Evolutionary conservation across 2,113 vertebrate species (phyloP).

Genomic region (Parus major): DNA sequence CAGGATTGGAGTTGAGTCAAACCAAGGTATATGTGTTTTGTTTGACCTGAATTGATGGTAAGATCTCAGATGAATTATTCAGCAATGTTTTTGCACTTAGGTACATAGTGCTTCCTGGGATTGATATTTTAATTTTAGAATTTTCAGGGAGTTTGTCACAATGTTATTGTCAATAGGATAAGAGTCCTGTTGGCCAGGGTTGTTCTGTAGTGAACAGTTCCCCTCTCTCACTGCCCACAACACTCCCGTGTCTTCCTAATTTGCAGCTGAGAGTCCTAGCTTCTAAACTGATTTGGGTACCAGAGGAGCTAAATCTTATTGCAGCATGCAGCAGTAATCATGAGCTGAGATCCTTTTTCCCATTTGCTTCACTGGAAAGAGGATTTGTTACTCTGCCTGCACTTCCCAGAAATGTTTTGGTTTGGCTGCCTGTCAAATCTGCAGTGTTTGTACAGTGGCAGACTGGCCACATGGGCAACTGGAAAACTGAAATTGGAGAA

Average conservation of each 20-base stretch:
- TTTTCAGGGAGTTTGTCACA: neutral
- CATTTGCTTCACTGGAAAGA: neutral
- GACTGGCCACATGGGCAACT: neutral
- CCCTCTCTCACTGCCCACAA: neutral
- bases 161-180: accelerated
- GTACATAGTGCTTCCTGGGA: neutral
- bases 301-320: neutral
- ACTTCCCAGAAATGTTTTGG: neutral
- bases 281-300: neutral
- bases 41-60: neutral
- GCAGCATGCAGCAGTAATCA: neutral
- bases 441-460: neutral
- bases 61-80: neutral
- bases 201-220: neutral
- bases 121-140: neutral
- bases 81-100: neutral
- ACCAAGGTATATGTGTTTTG: neutral
- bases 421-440: neutral
- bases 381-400: neutral
- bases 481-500: neutral
- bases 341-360: neutral
- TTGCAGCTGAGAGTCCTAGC: neutral
- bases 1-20: neutral
- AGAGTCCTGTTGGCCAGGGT: neutral
- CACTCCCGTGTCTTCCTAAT: neutral